Percentiles rank a stretch among this genome's conserved stretches.
Evolutionary conservation across 2,113 vertebrate genomes (phyloP).

Genomic region (Motacilla alba): DNA sequence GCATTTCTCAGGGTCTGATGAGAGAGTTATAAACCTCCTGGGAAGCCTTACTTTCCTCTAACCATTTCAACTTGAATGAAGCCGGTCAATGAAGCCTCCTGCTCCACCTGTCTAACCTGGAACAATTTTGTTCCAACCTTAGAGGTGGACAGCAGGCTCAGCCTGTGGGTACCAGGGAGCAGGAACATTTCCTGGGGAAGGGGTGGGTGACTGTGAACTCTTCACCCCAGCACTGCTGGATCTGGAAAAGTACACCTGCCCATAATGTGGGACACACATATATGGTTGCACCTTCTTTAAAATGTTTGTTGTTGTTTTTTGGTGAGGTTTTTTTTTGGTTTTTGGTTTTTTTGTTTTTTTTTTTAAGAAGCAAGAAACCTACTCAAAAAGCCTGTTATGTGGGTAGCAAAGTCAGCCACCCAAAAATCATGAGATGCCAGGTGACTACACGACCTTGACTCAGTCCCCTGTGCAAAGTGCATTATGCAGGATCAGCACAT

Average conservation of each 20-base stretch:
- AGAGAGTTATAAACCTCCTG: background rate
- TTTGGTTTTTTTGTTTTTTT: background rate
- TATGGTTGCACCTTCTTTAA: background rate
- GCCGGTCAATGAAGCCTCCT: background rate
- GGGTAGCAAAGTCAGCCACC: background rate
- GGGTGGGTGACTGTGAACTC: background rate
- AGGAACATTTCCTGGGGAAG: background rate
- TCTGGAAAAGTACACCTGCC: background rate
- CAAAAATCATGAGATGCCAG: background rate
- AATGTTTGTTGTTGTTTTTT: background rate
- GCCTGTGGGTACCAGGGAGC: background rate
- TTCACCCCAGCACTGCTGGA: background rate
- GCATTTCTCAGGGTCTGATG: background rate
- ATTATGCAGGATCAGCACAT: background rate
- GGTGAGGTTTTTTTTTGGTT: no score
- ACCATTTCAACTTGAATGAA: background rate
- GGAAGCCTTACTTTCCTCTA: background rate
- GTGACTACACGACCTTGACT: background rate
- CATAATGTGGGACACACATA: background rate
- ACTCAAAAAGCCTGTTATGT: background rate
- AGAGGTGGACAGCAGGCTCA: fast-evolving
- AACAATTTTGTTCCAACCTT: fast-evolving
- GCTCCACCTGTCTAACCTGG: background rate
- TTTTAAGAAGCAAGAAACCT: background rate
- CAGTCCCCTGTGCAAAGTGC: background rate